Percentiles rank a stretch among this genome's conserved stretches.
phyloP scores from a whole-genome alignment of 2,888 invertebrate genomes.

The Drosophila tanythrix region DNA sequence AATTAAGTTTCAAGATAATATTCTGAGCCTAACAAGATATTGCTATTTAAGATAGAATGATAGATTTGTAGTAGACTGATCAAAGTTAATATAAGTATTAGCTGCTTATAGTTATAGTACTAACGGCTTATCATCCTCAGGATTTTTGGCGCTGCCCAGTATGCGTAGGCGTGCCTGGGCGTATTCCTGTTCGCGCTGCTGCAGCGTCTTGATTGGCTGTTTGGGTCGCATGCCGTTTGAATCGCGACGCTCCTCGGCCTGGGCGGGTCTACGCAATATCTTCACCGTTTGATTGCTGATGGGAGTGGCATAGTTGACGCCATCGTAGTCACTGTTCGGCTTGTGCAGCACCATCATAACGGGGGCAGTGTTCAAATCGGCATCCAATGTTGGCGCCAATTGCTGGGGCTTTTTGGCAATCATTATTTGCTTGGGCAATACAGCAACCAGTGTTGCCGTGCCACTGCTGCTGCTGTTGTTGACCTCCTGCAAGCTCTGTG shows the following conservation, averaged over 20 bases:
- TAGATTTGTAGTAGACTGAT: neutral
- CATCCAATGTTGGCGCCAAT: slow-evolving; percentile 26
- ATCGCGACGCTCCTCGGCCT: slow-evolving; percentile 86
- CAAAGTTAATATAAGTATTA: neutral
- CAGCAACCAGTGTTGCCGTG: slow-evolving; percentile 3
- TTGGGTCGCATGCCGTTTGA: slow-evolving; percentile 88
- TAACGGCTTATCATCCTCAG: slow-evolving; percentile 89
- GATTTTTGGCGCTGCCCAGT: slow-evolving; percentile 93
- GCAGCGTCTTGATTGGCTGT: slow-evolving; percentile 92
- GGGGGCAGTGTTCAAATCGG: slow-evolving; percentile 83
- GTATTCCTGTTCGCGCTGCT: slow-evolving; percentile 97
- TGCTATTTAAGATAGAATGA: neutral
- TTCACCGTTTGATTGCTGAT: slow-evolving; percentile 89
- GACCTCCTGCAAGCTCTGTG: slow-evolving; percentile 58
- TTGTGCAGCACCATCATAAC: slow-evolving; percentile 90
- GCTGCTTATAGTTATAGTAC: slow-evolving; percentile 20
- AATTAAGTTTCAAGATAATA: too few species aligned
- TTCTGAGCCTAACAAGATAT: too few species aligned
- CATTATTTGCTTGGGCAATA: slow-evolving; percentile 60
- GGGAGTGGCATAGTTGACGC: slow-evolving; percentile 86
- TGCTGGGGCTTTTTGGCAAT: slow-evolving; percentile 60
- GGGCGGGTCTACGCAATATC: slow-evolving; percentile 91
- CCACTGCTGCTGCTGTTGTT: neutral
- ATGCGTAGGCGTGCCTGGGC: slow-evolving; percentile 96
- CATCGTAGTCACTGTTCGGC: slow-evolving; percentile 90